Conservation (phyloP, 2,888 invertebrate genomes). For the Dolichomitus sp. region DNA sequence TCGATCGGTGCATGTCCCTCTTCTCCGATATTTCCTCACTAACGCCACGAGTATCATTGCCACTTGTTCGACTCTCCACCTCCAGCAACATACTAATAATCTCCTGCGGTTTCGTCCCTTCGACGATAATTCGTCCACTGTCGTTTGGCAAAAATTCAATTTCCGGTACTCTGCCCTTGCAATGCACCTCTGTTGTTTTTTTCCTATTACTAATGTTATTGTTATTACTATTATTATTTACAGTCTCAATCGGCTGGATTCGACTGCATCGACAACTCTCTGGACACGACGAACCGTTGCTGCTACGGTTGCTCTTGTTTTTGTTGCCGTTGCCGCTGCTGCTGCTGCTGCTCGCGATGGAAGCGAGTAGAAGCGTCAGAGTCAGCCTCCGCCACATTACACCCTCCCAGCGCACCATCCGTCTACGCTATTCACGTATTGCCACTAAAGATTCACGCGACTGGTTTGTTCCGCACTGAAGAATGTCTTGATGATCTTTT, state of each 20-base stretch:
- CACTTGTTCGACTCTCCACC: slow-evolving; percentile 65
- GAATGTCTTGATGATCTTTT: slow-evolving; percentile 53
- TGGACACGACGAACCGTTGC: slow-evolving; percentile 77
- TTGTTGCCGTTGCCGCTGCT: slow-evolving; percentile 53
- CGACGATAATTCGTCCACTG: slow-evolving; percentile 71
- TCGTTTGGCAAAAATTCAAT: slow-evolving; percentile 60
- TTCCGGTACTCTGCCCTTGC: slow-evolving; percentile 64
- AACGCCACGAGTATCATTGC: background rate
- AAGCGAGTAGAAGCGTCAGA: slow-evolving; percentile 81
- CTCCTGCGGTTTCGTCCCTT: slow-evolving; percentile 69
- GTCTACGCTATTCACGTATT: slow-evolving; percentile 57
- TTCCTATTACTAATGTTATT: background rate
- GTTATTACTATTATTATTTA: slow-evolving; percentile 9
- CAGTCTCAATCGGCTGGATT: slow-evolving; percentile 11
- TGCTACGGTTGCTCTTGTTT: background rate
- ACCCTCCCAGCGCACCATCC: slow-evolving; percentile 61
- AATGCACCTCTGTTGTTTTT: slow-evolving; percentile 67
- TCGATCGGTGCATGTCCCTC: background rate
- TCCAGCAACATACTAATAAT: slow-evolving; percentile 69
- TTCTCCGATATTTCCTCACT: background rate
- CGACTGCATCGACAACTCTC: slow-evolving; percentile 78
- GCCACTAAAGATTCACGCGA: slow-evolving; percentile 12
- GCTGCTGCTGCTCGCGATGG: slow-evolving; percentile 80
- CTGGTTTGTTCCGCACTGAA: slow-evolving; percentile 37
- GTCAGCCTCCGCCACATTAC: slow-evolving; percentile 78